Evolutionary conservation across 2,113 vertebrate species (phyloP).

Genomic region (Anarrhichthys ocellatus): DNA sequence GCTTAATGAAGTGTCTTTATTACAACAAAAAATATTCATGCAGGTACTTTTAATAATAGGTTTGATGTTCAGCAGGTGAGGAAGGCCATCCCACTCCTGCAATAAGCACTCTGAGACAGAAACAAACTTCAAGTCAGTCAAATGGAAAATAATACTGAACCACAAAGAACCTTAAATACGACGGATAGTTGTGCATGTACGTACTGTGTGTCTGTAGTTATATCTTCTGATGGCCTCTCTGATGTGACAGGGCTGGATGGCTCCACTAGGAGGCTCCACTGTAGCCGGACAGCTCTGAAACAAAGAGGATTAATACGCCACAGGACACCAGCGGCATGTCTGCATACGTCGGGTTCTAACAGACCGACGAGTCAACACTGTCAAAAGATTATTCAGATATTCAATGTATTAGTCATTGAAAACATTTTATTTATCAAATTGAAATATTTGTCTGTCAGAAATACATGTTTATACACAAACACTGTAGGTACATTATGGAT

Average conservation of each 20-base stretch:
- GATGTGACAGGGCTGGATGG: slow-evolving; percentile 98
- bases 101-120: slow-evolving; percentile 83
- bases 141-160: too few species aligned
- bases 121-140: background rate
- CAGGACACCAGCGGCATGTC: too few species aligned
- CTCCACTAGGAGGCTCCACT: slow-evolving; percentile 90
- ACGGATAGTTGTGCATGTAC: background rate
- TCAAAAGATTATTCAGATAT: background rate
- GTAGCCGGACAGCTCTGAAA: slow-evolving; percentile 68
- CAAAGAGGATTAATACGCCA: background rate
- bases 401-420: too few species aligned
- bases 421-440: too few species aligned
- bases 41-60: background rate
- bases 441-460: too few species aligned
- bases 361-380: background rate
- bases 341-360: background rate
- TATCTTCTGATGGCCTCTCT: slow-evolving; percentile 97
- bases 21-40: background rate
- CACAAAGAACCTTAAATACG: too few species aligned
- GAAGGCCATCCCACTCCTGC: slow-evolving; percentile 91
- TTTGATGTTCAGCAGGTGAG: slow-evolving; percentile 88
- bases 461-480: too few species aligned
- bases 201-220: slow-evolving; percentile 86
- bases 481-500: too few species aligned
- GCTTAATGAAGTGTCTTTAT: slow-evolving; percentile 43